Conservation (phyloP, 2,113 vertebrate genomes). For the Hyaena hyaena region DNA sequence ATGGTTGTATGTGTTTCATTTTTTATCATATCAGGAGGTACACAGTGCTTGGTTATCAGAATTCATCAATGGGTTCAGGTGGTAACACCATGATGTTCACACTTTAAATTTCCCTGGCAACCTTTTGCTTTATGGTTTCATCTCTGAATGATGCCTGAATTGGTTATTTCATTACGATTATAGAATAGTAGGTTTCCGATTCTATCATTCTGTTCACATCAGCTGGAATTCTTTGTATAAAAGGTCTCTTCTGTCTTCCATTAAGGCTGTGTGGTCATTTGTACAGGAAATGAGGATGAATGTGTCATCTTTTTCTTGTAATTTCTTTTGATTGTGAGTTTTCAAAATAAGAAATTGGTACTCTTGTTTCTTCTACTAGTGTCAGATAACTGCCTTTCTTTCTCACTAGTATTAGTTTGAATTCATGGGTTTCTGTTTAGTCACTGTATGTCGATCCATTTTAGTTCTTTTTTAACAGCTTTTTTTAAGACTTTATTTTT, state of each 20-base stretch:
- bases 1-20: background rate
- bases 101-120: background rate
- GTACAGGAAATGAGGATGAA: background rate
- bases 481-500: background rate
- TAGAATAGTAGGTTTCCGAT: constrained; percentile 37
- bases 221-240: background rate
- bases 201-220: background rate
- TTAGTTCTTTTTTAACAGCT: background rate
- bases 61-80: background rate
- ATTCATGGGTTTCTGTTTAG: background rate
- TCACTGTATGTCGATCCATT: background rate
- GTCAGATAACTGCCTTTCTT: background rate
- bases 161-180: background rate
- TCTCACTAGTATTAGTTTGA: background rate
- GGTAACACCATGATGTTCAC: background rate
- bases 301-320: background rate
- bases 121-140: background rate
- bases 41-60: background rate
- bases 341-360: background rate
- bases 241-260: background rate
- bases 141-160: background rate
- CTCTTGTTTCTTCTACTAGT: background rate
- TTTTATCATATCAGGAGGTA: background rate
- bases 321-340: background rate
- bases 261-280: background rate